Conservation (phyloP, 2,113 vertebrate species). For the Varanus salvator region DNA sequence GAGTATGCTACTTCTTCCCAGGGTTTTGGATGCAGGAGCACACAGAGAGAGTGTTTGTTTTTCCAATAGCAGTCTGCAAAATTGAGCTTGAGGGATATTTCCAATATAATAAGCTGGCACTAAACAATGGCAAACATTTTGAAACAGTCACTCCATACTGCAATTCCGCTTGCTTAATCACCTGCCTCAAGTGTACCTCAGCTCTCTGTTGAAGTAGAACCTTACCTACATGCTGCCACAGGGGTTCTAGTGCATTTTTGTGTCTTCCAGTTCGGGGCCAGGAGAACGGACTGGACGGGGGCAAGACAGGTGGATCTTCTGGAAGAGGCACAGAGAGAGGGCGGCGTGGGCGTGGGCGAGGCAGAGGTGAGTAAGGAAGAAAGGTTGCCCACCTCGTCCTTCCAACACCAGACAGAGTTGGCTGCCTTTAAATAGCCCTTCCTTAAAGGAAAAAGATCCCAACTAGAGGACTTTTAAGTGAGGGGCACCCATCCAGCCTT, state of each 20-base stretch:
- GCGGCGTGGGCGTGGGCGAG: conserved; percentile 91
- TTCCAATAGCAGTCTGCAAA: too few species aligned
- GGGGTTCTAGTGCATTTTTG: rapidly evolving
- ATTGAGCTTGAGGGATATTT: not conserved
- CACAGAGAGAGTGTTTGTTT: not conserved
- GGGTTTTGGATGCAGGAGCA: not conserved
- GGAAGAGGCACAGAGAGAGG: conserved; percentile 92
- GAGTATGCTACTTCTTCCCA: too few species aligned
- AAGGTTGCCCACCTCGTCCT: not conserved
- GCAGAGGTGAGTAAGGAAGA: conserved; percentile 83
- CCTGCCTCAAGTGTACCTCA: rapidly evolving
- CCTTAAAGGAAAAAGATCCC: too few species aligned
- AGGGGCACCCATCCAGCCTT: not conserved
- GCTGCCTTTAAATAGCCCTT: too few species aligned
- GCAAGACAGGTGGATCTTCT: conserved; percentile 84
- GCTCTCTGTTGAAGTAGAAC: not conserved
- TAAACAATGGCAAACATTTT: rapidly evolving
- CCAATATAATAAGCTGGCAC: not conserved
- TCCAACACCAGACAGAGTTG: too few species aligned
- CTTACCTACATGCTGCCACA: rapidly evolving
- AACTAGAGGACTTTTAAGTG: too few species aligned
- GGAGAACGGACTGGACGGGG: conserved; percentile 93
- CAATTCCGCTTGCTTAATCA: not conserved
- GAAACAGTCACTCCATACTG: too few species aligned
- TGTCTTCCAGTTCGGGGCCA: conserved; percentile 89